Evolutionary conservation across 2,888 invertebrate species (phyloP).

Genomic region (Aphrophora alni): DNA sequence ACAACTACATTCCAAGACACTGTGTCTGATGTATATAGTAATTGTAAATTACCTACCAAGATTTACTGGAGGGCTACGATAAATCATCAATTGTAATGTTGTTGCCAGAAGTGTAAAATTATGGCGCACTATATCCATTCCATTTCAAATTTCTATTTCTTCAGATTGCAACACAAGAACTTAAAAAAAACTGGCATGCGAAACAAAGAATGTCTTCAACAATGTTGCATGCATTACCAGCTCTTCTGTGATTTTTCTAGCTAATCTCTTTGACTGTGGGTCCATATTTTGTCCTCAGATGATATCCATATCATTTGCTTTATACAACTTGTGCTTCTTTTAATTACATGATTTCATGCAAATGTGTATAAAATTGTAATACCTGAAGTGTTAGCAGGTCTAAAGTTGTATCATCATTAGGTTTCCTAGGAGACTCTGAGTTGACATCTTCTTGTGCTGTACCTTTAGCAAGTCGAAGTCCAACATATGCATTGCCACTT

Average conservation of each 20-base stretch:
- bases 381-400: constrained; percentile 48
- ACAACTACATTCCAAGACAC: too few relatives aligned
- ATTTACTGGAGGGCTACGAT: too few relatives aligned
- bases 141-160: not conserved
- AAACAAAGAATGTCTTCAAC: not conserved
- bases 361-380: not conserved
- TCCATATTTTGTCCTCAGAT: not conserved
- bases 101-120: too few relatives aligned
- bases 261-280: not conserved
- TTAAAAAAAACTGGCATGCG: not conserved
- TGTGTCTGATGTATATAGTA: too few relatives aligned
- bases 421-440: constrained; percentile 48
- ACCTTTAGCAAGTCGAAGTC: constrained; percentile 72
- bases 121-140: too few relatives aligned
- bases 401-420: constrained; percentile 46
- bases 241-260: not conserved
- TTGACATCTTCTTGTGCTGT: constrained; percentile 54
- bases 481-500: constrained; percentile 77
- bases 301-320: not conserved
- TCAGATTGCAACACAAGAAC: not conserved
- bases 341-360: not conserved
- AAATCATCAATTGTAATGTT: too few relatives aligned
- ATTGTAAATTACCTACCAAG: too few relatives aligned
- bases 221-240: not conserved
- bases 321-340: not conserved